Conservation (phyloP, 2,797 vertebrate species). For the Anguilla megastoma region DNA sequence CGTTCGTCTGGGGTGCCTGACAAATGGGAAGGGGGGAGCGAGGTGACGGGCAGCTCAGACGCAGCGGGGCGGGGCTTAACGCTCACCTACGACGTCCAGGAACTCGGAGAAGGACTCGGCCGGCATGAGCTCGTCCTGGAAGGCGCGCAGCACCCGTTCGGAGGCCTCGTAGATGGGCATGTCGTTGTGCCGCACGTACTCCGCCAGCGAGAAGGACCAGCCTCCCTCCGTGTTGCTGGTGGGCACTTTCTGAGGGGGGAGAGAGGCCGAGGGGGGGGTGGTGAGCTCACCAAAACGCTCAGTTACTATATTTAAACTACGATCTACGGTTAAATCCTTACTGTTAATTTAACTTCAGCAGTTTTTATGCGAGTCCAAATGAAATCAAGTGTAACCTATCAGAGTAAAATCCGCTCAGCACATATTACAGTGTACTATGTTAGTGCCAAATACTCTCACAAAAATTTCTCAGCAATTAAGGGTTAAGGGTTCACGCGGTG, state of each 20-base stretch:
- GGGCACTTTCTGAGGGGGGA: conserved; percentile 83
- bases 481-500: not conserved
- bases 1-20: too few relatives aligned
- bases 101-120: conserved; percentile 94
- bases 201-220: conserved; percentile 98
- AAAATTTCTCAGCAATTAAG: not conserved
- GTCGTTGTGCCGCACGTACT: conserved; percentile 96
- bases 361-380: too few relatives aligned
- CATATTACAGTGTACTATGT: not conserved
- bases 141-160: conserved; percentile 90
- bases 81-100: conserved; percentile 91
- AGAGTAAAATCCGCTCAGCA: not conserved
- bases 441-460: not conserved
- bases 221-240: conserved; percentile 98
- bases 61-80: not conserved
- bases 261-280: not conserved
- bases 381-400: not conserved
- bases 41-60: not conserved
- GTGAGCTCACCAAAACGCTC: too few relatives aligned
- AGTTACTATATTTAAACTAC: not conserved
- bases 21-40: too few relatives aligned
- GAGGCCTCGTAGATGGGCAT: conserved; percentile 98
- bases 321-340: not conserved
- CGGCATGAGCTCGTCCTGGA: conserved; percentile 99
- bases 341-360: not conserved